phyloP scores from a whole-genome alignment of 2,797 vertebrate genomes.

The Allobates femoralis region DNA sequence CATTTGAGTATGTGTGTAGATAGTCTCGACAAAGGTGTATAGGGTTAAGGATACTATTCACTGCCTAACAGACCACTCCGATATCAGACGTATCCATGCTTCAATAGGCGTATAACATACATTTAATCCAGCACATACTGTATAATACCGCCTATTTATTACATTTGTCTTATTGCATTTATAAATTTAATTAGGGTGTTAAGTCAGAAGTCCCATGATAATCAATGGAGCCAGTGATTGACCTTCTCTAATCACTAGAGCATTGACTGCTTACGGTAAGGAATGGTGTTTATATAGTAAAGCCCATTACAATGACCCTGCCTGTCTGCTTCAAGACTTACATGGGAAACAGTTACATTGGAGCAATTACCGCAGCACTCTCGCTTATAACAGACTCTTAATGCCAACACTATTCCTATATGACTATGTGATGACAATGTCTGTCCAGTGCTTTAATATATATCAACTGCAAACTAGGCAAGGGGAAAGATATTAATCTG shows the following conservation, averaged over 20 bases:
- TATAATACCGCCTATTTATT: neutral
- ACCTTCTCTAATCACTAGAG: neutral
- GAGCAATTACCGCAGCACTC: neutral
- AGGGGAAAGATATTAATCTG: neutral
- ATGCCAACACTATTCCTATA: neutral
- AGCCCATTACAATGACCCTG: slow-evolving; percentile 28
- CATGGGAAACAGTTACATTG: slow-evolving; percentile 6
- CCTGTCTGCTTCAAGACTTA: slow-evolving; percentile 26
- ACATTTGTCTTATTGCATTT: neutral
- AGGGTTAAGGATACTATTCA: neutral
- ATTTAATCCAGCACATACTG: neutral
- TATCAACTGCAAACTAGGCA: neutral
- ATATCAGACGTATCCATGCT: neutral
- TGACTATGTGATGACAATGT: neutral
- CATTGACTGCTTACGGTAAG: neutral
- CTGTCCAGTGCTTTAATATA: neutral
- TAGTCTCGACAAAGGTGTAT: neutral
- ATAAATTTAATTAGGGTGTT: neutral
- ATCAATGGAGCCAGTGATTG: slow-evolving; percentile 14
- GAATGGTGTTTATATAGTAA: slow-evolving; percentile 36
- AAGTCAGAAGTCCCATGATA: neutral
- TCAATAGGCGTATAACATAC: neutral
- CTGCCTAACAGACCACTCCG: neutral
- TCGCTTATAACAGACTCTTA: neutral
- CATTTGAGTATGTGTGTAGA: neutral